These are phyloP conservation scores for Poeciliopsis gracilis DNA, from an alignment of 2,797 vertebrate genomes.

Conservation along the genomic window DNA sequence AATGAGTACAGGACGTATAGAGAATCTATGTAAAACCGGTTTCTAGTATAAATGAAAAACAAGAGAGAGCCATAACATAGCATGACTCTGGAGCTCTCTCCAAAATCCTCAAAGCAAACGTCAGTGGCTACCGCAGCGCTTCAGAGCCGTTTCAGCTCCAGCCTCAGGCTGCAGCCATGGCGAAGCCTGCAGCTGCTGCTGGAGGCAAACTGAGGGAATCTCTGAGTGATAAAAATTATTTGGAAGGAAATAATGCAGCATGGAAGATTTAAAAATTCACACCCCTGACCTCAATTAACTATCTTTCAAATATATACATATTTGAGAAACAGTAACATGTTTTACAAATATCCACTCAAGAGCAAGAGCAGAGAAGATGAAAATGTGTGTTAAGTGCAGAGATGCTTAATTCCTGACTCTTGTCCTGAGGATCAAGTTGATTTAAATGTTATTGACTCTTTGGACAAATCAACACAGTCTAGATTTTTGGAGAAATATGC, in stretches of 20 bases:
- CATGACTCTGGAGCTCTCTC: not conserved
- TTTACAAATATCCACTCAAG: not conserved
- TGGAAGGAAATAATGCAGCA: not conserved
- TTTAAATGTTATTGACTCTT: not conserved
- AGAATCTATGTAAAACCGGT: not conserved
- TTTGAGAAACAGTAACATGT: not conserved
- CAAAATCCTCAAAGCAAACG: no score
- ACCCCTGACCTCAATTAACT: not conserved
- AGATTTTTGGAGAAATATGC: not conserved
- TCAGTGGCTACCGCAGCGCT: not conserved
- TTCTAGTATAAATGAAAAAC: not conserved
- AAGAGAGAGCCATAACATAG: not conserved
- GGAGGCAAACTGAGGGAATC: not conserved
- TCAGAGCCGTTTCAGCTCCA: not conserved
- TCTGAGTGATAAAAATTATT: not conserved
- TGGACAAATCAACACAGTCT: not conserved
- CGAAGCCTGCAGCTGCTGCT: not conserved
- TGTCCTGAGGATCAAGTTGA: not conserved
- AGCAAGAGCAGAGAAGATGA: not conserved
- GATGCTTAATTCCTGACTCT: not conserved
- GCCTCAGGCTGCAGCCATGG: not conserved
- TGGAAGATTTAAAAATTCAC: not conserved
- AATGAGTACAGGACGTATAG: not conserved
- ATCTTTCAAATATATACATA: not conserved
- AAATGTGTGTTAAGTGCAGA: not conserved